Base-by-base conservation (phyloP, 2,797 vertebrate genomes). In the Fundulus diaphanus region DNA sequence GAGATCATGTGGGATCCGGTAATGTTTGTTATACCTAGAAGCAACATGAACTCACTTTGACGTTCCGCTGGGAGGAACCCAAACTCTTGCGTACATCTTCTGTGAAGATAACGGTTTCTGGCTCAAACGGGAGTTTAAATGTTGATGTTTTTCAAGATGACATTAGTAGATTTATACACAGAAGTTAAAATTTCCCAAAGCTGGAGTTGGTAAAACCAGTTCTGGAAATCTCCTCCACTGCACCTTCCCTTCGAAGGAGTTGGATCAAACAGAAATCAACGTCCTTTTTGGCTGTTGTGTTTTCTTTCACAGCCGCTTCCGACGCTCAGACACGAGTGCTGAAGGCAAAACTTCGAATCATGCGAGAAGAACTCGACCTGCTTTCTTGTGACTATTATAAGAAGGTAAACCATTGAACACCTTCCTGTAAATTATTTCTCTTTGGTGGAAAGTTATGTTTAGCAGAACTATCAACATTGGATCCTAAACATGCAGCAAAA, bases 261-360 rank as follows among this genome's bases (percentile, higher is more conserved):
- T 31, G 22, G 57, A 61, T 35, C 29, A 61, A 35, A 61, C 57
- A 35, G 31, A 33, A 61, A 57, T 29, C 16, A 31, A 57, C 16
- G 27, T 57, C 3, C 31, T 35, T 31, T 57, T 31, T 16, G 27
- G 27, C 54, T 31, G 16, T 57, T 57, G 54, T 68, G 3, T 29
- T 84, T 49, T 51, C 81, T 73, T 70, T 3, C 51, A 33, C 2
- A 88, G 88, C 57, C 0, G 20, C 89, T 85, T 83, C 94, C 96
- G 97, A 97, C 82, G 95, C 96, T 84, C 97, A 97, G 82, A 95
- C 96, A 74, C 95, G 96, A 79, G 95, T 97, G 91, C 89, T 98
- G 72, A 99, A 97, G 89, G 97, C 97, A 84, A 98, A 97, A 88
- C 90, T 99, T 65, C 95, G 85, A 76, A 96, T 99, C 79, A 95